Evolutionary conservation across 2,888 invertebrate species (phyloP).

Genomic region (Leptinotarsa juncta): DNA sequence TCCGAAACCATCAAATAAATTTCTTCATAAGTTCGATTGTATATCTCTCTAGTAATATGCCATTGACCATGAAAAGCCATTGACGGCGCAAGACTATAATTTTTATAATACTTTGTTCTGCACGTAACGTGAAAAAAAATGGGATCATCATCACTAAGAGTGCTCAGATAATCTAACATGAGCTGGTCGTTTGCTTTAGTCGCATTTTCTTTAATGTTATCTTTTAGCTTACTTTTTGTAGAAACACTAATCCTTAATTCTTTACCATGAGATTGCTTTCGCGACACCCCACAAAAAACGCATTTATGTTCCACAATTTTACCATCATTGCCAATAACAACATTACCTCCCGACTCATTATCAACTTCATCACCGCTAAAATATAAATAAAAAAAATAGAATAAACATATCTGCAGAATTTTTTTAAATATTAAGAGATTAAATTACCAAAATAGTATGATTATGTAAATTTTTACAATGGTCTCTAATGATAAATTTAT

Average conservation of each 20-base stretch:
- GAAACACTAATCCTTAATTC: constrained; percentile 6
- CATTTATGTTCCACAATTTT: constrained; percentile 1
- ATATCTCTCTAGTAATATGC: no score
- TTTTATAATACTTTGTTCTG: no score
- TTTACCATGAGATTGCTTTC: constrained; percentile 4
- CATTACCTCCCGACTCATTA: constrained; percentile 15
- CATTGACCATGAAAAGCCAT: no score
- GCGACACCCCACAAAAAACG: constrained; percentile 2
- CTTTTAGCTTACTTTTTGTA: not conserved
- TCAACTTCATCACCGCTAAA: constrained; percentile 9
- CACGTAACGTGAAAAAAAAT: no score
- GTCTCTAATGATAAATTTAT: not conserved
- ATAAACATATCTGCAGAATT: constrained; percentile 14
- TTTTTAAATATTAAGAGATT: not conserved
- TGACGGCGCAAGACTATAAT: no score
- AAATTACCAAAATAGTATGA: constrained; percentile 13
- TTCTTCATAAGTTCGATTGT: no score
- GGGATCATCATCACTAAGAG: no score
- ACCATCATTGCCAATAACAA: constrained; percentile 14
- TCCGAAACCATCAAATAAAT: no score
- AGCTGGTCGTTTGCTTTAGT: no score
- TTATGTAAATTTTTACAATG: constrained; percentile 6
- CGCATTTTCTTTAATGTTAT: no score
- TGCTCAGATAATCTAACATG: no score
- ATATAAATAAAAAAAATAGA: constrained; percentile 10